Conservation (phyloP, 2,888 invertebrate species). For the Cephalotes varians region DNA sequence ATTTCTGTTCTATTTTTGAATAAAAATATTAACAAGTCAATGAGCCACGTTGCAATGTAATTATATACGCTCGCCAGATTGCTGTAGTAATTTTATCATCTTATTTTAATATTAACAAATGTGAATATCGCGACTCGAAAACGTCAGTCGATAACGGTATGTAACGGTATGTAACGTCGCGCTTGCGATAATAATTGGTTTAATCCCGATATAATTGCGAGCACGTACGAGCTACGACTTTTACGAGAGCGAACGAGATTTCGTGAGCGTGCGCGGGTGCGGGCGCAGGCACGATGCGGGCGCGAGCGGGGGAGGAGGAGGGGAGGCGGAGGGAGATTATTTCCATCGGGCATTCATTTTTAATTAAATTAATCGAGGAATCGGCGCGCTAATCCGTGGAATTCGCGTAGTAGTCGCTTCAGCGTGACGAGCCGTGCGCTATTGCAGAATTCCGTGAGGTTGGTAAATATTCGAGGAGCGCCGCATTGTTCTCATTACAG, state of each 20-base stretch:
- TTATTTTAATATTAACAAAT: conserved; percentile 42
- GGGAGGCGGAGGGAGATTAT: background rate
- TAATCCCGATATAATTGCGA: conserved; percentile 40
- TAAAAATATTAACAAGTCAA: conserved; percentile 7
- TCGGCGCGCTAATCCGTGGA: conserved; percentile 44
- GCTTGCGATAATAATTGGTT: conserved; percentile 40
- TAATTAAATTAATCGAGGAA: conserved; percentile 54
- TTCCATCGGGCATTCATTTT: conserved; percentile 44
- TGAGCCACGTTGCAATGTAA: background rate
- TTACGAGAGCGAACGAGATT: conserved; percentile 25
- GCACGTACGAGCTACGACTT: conserved; percentile 38
- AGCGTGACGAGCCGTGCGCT: conserved; percentile 42
- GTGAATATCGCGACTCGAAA: conserved; percentile 25
- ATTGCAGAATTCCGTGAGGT: conserved; percentile 59
- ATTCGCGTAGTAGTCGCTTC: conserved; percentile 47
- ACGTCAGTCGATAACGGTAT: conserved; percentile 26
- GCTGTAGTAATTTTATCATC: background rate
- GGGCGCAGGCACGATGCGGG: background rate
- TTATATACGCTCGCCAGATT: background rate
- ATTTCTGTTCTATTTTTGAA: background rate
- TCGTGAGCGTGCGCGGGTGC: background rate
- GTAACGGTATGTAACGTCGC: conserved; percentile 27
- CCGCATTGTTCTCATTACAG: conserved; percentile 65
- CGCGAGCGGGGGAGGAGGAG: background rate
- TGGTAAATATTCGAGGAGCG: conserved; percentile 63